A percentile compares a stretch with the other conserved stretches of the same genome.
These are phyloP conservation scores for Takifugu rubripes DNA, from an alignment of 2,797 vertebrate species.

Conservation along the genomic window DNA sequence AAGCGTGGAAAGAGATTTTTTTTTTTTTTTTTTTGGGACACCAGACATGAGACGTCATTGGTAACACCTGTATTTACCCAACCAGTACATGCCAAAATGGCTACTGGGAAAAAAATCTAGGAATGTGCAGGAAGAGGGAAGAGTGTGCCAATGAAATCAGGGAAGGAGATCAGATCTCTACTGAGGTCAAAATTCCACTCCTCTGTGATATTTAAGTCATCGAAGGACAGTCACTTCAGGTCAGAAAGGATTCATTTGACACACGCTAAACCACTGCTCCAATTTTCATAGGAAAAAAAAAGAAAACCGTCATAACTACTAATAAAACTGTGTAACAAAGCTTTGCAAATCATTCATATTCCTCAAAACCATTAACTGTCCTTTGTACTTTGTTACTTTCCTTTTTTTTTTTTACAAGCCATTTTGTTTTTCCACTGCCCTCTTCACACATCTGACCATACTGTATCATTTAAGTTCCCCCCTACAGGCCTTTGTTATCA, in stretches of 20 bases:
- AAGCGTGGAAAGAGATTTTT: not conserved
- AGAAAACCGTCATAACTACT: no score
- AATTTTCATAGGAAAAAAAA: not conserved
- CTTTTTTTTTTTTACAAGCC: not conserved
- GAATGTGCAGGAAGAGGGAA: not conserved
- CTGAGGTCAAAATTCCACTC: not conserved
- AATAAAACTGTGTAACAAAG: no score
- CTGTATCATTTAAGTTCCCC: constrained; percentile 3
- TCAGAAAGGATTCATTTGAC: no score
- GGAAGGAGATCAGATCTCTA: not conserved
- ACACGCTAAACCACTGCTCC: not conserved
- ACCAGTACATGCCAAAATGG: not conserved
- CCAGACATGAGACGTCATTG: constrained; percentile 3
- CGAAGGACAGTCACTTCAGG: not conserved
- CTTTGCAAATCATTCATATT: no score
- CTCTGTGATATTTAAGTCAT: not conserved
- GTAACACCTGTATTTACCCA: constrained; percentile 2
- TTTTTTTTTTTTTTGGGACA: not conserved
- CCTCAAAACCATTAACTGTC: not conserved
- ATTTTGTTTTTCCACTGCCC: not conserved
- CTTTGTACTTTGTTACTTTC: constrained; percentile 3
- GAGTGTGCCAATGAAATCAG: not conserved
- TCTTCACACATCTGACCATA: not conserved
- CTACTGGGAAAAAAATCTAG: not conserved
- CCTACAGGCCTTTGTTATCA: constrained; percentile 21